Evolutionary conservation across 2,797 vertebrate genomes (phyloP).

Genomic region (Centropyge bicolor): DNA sequence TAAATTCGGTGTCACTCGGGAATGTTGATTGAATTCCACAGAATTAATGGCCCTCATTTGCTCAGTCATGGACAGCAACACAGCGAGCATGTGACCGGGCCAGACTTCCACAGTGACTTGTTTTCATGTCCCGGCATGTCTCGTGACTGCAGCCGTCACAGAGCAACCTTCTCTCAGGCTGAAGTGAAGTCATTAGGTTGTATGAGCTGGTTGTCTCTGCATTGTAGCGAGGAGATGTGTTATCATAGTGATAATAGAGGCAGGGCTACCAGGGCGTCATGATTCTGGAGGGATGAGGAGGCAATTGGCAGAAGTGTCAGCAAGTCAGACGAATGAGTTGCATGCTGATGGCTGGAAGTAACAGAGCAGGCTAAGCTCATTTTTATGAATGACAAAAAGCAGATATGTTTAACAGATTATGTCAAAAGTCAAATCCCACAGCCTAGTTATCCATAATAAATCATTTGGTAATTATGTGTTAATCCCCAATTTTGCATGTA

Average conservation of each 20-base stretch:
- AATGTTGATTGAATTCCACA: slow-evolving; percentile 72
- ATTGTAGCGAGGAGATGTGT: slow-evolving; percentile 32
- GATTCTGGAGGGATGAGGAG: slow-evolving; percentile 43
- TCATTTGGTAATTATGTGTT: slow-evolving; percentile 31
- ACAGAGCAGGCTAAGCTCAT: slow-evolving; percentile 10
- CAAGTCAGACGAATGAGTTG: slow-evolving; percentile 19
- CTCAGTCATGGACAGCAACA: slow-evolving; percentile 53
- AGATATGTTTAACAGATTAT: slow-evolving; percentile 15
- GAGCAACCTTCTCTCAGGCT: background rate
- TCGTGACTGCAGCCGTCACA: slow-evolving; percentile 35
- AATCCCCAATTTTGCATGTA: slow-evolving; percentile 30
- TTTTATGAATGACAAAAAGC: slow-evolving; percentile 7
- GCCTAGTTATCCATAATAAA: slow-evolving; percentile 9
- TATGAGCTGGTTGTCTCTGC: slow-evolving; percentile 17
- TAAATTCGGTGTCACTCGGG: slow-evolving; percentile 36
- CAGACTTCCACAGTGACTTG: slow-evolving; percentile 48
- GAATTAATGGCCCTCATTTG: slow-evolving; percentile 63
- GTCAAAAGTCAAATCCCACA: slow-evolving; percentile 6
- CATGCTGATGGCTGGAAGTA: slow-evolving; percentile 15
- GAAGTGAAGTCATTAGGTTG: slow-evolving; percentile 28
- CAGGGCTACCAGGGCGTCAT: slow-evolving; percentile 39
- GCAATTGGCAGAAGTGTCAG: background rate
- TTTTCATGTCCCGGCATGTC: slow-evolving; percentile 50
- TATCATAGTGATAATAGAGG: slow-evolving; percentile 45
- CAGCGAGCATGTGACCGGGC: slow-evolving; percentile 62